Conservation (phyloP, 2,113 vertebrate genomes). For the Phaethornis superciliosus region DNA sequence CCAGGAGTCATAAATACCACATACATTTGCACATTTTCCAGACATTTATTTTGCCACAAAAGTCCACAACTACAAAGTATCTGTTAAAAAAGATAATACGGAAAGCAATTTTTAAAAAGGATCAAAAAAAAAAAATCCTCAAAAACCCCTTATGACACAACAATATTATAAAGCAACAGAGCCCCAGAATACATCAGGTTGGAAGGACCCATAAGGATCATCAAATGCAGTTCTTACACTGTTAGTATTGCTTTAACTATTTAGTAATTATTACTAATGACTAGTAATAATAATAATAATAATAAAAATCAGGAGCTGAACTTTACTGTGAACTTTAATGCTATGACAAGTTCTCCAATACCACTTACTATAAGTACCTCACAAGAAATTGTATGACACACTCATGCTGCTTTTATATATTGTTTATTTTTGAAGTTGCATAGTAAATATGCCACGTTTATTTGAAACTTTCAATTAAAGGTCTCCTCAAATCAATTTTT, state of each 20-base stretch:
- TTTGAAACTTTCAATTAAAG: neutral
- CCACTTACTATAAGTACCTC: neutral
- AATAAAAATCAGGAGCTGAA: neutral
- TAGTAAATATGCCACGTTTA: neutral
- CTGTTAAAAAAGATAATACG: neutral
- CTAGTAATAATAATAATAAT: neutral
- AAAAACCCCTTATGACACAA: neutral
- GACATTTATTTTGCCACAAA: neutral
- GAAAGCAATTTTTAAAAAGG: too few relatives aligned
- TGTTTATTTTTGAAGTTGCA: neutral
- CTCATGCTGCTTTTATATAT: neutral
- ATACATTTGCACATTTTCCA: neutral
- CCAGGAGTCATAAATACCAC: neutral
- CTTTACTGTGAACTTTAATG: neutral
- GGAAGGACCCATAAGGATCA: neutral
- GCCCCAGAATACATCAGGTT: neutral
- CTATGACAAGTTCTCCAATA: neutral
- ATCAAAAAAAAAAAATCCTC: too few relatives aligned
- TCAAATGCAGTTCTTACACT: accelerated
- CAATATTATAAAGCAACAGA: neutral
- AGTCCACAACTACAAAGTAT: neutral
- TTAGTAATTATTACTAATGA: neutral
- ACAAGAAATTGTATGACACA: neutral
- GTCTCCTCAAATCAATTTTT: neutral
- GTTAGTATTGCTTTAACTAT: neutral